A percentile compares a stretch with the other conserved stretches of the same genome.
Conservation (phyloP, 64 coral and sea anemone genomes). For the Anthopleura sola region DNA sequence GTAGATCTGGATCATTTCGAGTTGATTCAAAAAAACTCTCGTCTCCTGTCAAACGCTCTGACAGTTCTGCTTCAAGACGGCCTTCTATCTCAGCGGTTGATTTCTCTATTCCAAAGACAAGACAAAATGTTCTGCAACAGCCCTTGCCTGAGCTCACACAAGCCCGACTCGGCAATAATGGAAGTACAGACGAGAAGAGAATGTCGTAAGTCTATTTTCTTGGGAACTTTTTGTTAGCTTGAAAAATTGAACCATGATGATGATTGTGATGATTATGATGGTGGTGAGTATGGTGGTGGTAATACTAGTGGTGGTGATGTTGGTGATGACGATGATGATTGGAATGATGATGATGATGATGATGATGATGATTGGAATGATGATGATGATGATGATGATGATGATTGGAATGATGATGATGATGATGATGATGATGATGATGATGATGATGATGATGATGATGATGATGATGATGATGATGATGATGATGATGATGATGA, state of each 20-base stretch:
- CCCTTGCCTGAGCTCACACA: slow-evolving; percentile 56
- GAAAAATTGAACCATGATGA: too few species aligned
- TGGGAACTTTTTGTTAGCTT: not conserved
- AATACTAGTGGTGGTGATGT: too few species aligned
- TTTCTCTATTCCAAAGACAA: slow-evolving; percentile 76
- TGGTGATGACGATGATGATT: too few species aligned
- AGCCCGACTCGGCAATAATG: slow-evolving; percentile 31
- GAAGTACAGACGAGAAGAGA: slow-evolving; percentile 39
- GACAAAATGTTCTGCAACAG: slow-evolving; percentile 45
- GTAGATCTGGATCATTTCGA: not conserved
- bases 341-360: too few species aligned
- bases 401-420: too few species aligned
- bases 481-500: too few species aligned
- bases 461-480: too few species aligned
- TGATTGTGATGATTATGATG: too few species aligned
- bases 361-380: too few species aligned
- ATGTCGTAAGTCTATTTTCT: slow-evolving; percentile 29
- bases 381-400: too few species aligned
- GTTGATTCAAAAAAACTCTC: not conserved
- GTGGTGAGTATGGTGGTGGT: not conserved
- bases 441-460: not conserved
- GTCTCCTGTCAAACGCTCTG: not conserved
- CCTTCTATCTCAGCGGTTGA: slow-evolving; percentile 4
- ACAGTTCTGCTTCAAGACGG: not conserved
- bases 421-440: too few species aligned